These are phyloP conservation scores for Nemoura dubitans DNA, from an alignment of 2,888 invertebrate species.

Conservation along the genomic window DNA sequence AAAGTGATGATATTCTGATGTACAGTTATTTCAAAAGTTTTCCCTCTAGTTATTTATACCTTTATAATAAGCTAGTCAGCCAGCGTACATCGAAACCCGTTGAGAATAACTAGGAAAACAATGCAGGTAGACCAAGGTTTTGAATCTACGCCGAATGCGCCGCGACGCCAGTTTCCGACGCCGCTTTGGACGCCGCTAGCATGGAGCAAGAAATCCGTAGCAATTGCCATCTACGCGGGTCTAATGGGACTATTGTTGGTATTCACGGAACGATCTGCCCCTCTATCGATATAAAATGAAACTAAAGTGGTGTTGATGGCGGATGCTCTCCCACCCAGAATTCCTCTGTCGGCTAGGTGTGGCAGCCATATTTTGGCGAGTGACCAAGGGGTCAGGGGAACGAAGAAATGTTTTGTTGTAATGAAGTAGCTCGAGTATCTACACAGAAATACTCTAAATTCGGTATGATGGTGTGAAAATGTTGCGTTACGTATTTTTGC, in stretches of 20 bases:
- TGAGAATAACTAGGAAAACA: background rate
- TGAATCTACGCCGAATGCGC: background rate
- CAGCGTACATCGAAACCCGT: no score
- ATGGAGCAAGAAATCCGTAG: background rate
- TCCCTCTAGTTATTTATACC: no score
- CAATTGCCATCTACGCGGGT: background rate
- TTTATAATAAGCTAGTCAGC: no score
- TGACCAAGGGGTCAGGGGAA: conserved; percentile 54
- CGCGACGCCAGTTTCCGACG: background rate
- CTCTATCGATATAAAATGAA: conserved; percentile 13
- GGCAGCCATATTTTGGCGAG: conserved; percentile 57
- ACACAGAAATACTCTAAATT: conserved; percentile 20
- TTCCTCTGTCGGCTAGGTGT: conserved; percentile 55
- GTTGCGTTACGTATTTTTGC: conserved; percentile 16
- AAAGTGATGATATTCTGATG: background rate
- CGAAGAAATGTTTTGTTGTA: conserved; percentile 48
- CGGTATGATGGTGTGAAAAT: conserved; percentile 40
- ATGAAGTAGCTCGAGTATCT: conserved; percentile 44
- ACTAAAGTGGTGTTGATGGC: conserved; percentile 19
- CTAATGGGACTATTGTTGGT: background rate
- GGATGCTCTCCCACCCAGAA: conserved; percentile 53
- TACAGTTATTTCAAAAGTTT: background rate
- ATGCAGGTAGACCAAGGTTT: background rate
- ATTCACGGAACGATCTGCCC: background rate
- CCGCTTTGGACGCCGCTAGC: no score